Percentiles rank a stretch among this genome's conserved stretches.
Conservation (phyloP, 2,888 invertebrate species). For the Noctua comes region DNA sequence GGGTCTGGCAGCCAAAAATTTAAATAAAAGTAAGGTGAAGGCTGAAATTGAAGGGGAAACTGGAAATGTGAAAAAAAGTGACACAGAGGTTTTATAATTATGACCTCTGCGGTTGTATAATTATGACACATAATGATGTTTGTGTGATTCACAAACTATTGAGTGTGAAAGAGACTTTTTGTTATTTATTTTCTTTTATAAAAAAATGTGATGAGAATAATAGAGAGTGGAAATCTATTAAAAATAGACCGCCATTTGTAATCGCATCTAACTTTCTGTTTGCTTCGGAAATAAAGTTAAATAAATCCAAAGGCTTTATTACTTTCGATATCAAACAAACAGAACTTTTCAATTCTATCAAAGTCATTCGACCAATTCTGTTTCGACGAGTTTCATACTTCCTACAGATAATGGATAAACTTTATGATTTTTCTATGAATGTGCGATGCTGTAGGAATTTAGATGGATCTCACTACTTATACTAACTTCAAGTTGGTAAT, state of each 20-base stretch:
- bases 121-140: slow-evolving; percentile 15
- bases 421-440: slow-evolving; percentile 61
- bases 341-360: slow-evolving; percentile 53
- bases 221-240: not conserved
- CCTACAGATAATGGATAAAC: slow-evolving; percentile 53
- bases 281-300: slow-evolving; percentile 19
- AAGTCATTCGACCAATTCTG: slow-evolving; percentile 30
- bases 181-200: not conserved
- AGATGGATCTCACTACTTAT: slow-evolving; percentile 24
- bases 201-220: not conserved
- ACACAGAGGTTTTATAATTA: slow-evolving; percentile 30
- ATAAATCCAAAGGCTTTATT: slow-evolving; percentile 32
- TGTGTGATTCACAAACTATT: too few relatives aligned
- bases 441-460: slow-evolving; percentile 51
- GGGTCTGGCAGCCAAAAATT: not conserved
- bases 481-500: not conserved
- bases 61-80: slow-evolving; percentile 16
- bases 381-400: slow-evolving; percentile 38
- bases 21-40: not conserved
- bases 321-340: slow-evolving; percentile 34
- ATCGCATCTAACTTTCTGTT: slow-evolving; percentile 21
- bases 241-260: not conserved
- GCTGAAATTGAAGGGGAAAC: slow-evolving; percentile 10
- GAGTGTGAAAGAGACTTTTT: too few relatives aligned
- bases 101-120: slow-evolving; percentile 1